A percentile compares a stretch with the other conserved stretches of the same genome.
phyloP scores from a whole-genome alignment of 37 sponge, comb jelly and placozoan genomes.

The Crambe crambe region DNA sequence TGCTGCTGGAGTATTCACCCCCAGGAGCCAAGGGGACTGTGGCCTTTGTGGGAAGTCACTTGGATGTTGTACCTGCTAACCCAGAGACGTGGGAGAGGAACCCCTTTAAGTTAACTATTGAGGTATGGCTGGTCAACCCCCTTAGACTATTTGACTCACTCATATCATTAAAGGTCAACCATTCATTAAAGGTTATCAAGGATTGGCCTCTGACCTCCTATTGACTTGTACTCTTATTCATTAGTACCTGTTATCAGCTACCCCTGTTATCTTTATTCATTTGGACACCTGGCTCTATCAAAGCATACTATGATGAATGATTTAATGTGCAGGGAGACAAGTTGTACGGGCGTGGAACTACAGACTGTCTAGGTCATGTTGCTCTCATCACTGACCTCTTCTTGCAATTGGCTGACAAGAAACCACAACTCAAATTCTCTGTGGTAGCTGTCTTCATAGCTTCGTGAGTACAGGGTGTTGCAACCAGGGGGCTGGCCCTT shows the following conservation, averaged over 20 bases:
- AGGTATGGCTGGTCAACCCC: conserved; percentile 22
- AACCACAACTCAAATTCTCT: conserved; percentile 48
- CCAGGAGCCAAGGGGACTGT: conserved; percentile 61
- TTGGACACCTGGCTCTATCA: neutral
- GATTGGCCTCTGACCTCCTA: neutral
- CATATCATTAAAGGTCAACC: no score
- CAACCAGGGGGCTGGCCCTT: neutral
- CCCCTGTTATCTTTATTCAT: neutral
- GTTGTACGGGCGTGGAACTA: conserved; percentile 81
- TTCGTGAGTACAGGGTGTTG: conserved; percentile 26
- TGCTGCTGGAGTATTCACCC: conserved; percentile 59
- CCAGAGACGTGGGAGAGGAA: conserved; percentile 81
- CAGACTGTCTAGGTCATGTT: conserved; percentile 85
- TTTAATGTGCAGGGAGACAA: conserved; percentile 60
- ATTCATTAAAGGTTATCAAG: no score
- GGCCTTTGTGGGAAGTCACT: conserved; percentile 73
- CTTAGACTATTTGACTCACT: neutral
- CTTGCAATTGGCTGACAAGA: conserved; percentile 75
- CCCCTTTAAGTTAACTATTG: conserved; percentile 66
- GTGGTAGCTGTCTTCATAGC: conserved; percentile 82
- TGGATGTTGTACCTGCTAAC: conserved; percentile 84
- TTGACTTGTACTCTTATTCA: neutral
- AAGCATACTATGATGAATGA: no score
- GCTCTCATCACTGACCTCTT: conserved; percentile 82
- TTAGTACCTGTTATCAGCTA: neutral